Conservation (phyloP, 1,140 invertebrate genomes). For the Tribolium madens region DNA sequence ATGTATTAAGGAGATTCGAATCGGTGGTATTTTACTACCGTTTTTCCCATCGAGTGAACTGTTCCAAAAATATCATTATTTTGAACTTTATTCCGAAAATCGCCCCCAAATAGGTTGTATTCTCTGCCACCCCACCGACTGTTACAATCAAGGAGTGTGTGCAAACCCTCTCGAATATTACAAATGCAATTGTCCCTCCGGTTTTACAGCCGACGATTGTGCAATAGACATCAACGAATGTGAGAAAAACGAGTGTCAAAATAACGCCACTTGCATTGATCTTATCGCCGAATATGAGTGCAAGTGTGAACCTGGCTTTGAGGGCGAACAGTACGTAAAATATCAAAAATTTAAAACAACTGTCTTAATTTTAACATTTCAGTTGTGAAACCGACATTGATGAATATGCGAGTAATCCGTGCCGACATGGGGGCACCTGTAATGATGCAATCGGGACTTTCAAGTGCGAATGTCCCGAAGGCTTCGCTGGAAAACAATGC, state of each 20-base stretch:
- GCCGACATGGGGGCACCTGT: slow-evolving; percentile 85
- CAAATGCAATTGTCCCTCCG: slow-evolving; percentile 84
- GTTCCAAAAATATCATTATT: slow-evolving; percentile 73
- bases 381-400: slow-evolving; percentile 87
- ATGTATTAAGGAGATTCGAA: slow-evolving; percentile 89
- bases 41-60: slow-evolving; percentile 84
- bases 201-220: slow-evolving; percentile 84
- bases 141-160: slow-evolving; percentile 87
- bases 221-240: slow-evolving; percentile 86
- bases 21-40: slow-evolving; percentile 87
- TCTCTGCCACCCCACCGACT: slow-evolving; percentile 88
- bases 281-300: slow-evolving; percentile 84
- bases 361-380: slow-evolving; percentile 58
- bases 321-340: slow-evolving; percentile 79
- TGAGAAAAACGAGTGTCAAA: slow-evolving; percentile 76
- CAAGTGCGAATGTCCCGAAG: slow-evolving; percentile 80
- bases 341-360: no score
- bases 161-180: slow-evolving; percentile 80
- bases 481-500: slow-evolving; percentile 82
- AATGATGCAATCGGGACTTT: slow-evolving; percentile 78
- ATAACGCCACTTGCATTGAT: slow-evolving; percentile 83
- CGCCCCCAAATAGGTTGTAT: slow-evolving; percentile 76
- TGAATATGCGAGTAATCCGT: slow-evolving; percentile 84
- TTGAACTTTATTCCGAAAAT: slow-evolving; percentile 66
- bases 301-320: slow-evolving; percentile 79